A percentile compares a stretch with the other conserved stretches of the same genome.
Conservation (phyloP, 2,888 invertebrate genomes). For the Hipparchia semele region DNA sequence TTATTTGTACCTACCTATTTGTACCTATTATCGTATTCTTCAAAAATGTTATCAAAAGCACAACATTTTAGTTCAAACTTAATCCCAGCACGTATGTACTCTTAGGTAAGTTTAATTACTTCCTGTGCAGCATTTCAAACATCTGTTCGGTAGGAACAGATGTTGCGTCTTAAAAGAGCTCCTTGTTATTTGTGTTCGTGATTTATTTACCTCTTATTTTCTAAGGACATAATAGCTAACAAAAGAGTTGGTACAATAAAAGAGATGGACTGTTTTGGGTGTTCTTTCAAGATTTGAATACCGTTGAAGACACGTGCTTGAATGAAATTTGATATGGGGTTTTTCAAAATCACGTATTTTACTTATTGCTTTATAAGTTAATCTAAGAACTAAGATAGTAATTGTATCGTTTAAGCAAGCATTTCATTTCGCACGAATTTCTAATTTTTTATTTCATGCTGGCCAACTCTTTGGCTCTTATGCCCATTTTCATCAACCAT, state of each 20-base stretch:
- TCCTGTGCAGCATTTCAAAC: conserved; percentile 5
- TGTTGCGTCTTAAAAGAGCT: not conserved
- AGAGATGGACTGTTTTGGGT: not conserved
- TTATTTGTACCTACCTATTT: not conserved
- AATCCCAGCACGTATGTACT: not conserved
- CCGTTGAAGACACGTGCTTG: not conserved
- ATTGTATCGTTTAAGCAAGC: too few species aligned
- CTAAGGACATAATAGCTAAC: not conserved
- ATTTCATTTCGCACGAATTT: too few species aligned
- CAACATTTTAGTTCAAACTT: not conserved
- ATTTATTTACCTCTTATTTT: conserved; percentile 7
- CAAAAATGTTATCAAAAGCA: not conserved
- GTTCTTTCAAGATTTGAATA: not conserved
- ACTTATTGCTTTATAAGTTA: not conserved
- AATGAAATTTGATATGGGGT: not conserved
- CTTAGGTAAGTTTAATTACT: not conserved
- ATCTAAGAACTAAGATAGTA: too few species aligned
- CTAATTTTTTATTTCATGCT: too few species aligned
- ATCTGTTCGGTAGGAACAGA: conserved; percentile 11
- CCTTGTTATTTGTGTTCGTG: conserved; percentile 1
- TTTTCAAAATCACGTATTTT: not conserved
- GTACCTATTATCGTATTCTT: not conserved
- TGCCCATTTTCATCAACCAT: too few species aligned
- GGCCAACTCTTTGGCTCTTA: too few species aligned
- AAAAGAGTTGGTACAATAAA: not conserved